Conservation (phyloP, 2,888 invertebrate species). For the Bombylius discolor region DNA sequence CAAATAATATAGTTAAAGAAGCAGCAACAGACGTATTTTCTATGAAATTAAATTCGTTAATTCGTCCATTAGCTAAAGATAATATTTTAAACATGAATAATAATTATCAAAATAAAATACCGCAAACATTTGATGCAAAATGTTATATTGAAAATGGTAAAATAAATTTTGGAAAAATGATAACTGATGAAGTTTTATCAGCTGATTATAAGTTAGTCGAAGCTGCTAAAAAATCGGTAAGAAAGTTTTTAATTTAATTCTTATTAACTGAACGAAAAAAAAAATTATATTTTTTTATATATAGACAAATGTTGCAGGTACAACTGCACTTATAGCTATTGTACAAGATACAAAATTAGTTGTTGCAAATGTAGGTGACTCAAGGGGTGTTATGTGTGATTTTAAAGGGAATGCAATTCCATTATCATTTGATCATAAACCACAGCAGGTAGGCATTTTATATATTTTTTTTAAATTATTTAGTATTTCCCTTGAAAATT, state of each 20-base stretch:
- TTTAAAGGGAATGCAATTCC: constrained; percentile 79
- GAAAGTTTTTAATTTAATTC: constrained; percentile 2
- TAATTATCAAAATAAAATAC: constrained; percentile 21
- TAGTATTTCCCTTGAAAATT: background rate
- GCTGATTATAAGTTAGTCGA: constrained; percentile 72
- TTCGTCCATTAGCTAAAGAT: constrained; percentile 26
- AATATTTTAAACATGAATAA: constrained; percentile 26
- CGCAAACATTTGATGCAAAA: constrained; percentile 34
- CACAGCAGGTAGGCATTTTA: constrained; percentile 62
- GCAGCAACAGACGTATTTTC: constrained; percentile 29
- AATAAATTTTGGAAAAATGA: constrained; percentile 66
- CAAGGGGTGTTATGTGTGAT: constrained; percentile 91
- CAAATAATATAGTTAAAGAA: constrained; percentile 34
- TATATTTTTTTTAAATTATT: background rate
- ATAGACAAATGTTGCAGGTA: constrained; percentile 62
- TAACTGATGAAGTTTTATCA: constrained; percentile 76
- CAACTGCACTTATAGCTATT: constrained; percentile 82
- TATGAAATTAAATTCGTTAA: constrained; percentile 29
- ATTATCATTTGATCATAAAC: constrained; percentile 92
- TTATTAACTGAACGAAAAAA: background rate
- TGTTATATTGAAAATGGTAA: constrained; percentile 61
- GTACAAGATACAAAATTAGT: constrained; percentile 68
- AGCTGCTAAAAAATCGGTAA: constrained; percentile 59
- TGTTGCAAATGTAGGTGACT: constrained; percentile 95
- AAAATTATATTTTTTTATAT: constrained; percentile 8